Evolutionary conservation across 2,113 vertebrate genomes (phyloP), one percentile per base, ranked within the genome.

Genomic region (Coptodon bakossiorum): DNA sequence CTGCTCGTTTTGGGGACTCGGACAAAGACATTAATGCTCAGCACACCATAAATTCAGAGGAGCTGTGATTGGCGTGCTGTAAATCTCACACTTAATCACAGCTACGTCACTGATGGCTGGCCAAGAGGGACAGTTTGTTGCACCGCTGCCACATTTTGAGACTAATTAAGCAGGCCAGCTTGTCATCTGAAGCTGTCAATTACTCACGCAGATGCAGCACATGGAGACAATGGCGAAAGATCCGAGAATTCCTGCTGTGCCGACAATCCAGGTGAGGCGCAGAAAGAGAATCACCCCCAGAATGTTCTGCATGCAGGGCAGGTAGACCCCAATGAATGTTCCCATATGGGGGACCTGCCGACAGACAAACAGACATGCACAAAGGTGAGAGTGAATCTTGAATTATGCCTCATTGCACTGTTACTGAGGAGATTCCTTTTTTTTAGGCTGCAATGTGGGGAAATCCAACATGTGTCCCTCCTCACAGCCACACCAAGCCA

Each of bases 251-350:
- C 98, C 98, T 0, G 98, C 98, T 2, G 97, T 97, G 5, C 98
- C 98, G 9, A 99, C 98, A 12, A 99, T 99, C 98, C 98, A 99
- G 0, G 98, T 98, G 48, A 99, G 97, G 38, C 98, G 98, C 71
- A 99, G 92, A 82, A 99, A 99, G 81, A 99, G 97, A 91, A 99
- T 98, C 22, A 99, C 98, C 1, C 98, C 98, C 50, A 99, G 95
- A 34, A 99, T 99, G 93, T 99, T 99, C 92, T 99, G 98, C 93
- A 99, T 96, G 92, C 98, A 99, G 24, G 98, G 98, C 93, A 99
- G 96, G 95, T 98, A 99, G n/a, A 99, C 98, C 0, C 98, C 98
- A 3, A 99, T 98, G 90, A 98, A 99, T 14, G 98, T 99, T 85
- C 98, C 98, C 98, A 99, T 99, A 45, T 94, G 96, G 2, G 98